Base-by-base conservation (phyloP, 1,140 invertebrate genomes). In the Eulimnadia texana region DNA sequence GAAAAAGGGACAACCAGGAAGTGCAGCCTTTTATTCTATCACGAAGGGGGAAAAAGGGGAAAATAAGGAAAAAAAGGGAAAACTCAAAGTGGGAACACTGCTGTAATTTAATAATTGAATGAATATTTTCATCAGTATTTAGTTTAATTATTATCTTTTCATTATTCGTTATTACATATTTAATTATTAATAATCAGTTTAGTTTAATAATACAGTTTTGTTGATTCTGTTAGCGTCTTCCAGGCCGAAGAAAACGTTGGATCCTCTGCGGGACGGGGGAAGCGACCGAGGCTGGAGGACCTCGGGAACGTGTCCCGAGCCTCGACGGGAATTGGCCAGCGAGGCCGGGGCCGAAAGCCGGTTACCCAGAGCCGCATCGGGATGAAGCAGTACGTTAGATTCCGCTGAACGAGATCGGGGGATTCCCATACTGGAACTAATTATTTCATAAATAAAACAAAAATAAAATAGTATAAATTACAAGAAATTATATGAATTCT, bases 301-400 rank as follows among this genome's bases (percentile, higher is more conserved):
- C 16, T 52, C 50, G 19, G 49, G 53, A 54, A 25, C 42, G 24
- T 61, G 50, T 11, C 50, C 51, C 19, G 60, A 61, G 16, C 60
- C 60, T n/a, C 60, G 51, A 10, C 60, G 60, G 1, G 60, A 61
- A 1, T 50, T 33, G 19, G 60, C 60, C n/a, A 61, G 33, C 11
- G 60, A 61, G 2, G 60, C 60, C 29, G 60, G 60, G 3, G 60
- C 60, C 1, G 60, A 61, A 19, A 52, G 29, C 13, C 60, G 50
- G 24, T 54, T 24, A 27, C 22, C 42, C 60, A 52, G 53, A 2
- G 51, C 49, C 16, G 25, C 25, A 11, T 61, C 60, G 1, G 60
- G 60, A n/a, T 55, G 60, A 28, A 57, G 55, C n/a, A 61, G 53
- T 22, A 61, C 29, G 24, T 61, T 25, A 22, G 29, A 61, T 52